Evolutionary conservation across 2,888 invertebrate species (phyloP).

Genomic region (Rhogogaster chlorosoma): DNA sequence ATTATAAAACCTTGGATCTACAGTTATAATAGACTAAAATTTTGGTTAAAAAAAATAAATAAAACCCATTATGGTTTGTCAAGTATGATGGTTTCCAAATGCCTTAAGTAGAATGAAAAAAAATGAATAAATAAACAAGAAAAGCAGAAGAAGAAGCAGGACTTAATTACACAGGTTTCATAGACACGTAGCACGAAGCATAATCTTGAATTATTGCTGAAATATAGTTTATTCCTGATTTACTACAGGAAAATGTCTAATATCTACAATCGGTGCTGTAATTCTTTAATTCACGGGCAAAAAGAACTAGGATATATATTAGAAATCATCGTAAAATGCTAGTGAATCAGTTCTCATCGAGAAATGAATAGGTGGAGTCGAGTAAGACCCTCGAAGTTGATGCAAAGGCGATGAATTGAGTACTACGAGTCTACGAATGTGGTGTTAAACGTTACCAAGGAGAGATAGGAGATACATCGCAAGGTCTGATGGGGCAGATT

Average conservation of each 20-base stretch:
- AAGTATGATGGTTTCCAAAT: not conserved
- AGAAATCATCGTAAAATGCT: not conserved
- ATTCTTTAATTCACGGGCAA: not conserved
- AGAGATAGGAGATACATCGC: constrained; percentile 35
- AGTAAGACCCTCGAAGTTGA: not conserved
- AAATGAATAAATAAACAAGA: no score
- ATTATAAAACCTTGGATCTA: not conserved
- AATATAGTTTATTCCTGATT: not conserved
- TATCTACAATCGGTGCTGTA: not conserved
- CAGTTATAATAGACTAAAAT: not conserved
- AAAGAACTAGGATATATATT: not conserved
- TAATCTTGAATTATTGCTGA: not conserved
- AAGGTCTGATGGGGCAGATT: constrained; percentile 35
- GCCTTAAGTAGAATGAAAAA: not conserved
- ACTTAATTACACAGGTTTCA: constrained; percentile 3
- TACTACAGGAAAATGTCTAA: not conserved
- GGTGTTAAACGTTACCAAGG: constrained; percentile 43
- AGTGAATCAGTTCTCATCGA: not conserved
- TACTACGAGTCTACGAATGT: constrained; percentile 11
- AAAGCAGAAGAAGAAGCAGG: constrained; percentile 6
- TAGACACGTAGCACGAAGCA: not conserved
- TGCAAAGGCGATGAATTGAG: not conserved
- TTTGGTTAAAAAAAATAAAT: no score
- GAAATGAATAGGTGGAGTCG: not conserved
- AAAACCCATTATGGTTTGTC: no score